Evolutionary conservation across 2,888 invertebrate genomes (phyloP), one percentile per base, ranked within the genome.

Genomic region (Scrobipalpa costella): DNA sequence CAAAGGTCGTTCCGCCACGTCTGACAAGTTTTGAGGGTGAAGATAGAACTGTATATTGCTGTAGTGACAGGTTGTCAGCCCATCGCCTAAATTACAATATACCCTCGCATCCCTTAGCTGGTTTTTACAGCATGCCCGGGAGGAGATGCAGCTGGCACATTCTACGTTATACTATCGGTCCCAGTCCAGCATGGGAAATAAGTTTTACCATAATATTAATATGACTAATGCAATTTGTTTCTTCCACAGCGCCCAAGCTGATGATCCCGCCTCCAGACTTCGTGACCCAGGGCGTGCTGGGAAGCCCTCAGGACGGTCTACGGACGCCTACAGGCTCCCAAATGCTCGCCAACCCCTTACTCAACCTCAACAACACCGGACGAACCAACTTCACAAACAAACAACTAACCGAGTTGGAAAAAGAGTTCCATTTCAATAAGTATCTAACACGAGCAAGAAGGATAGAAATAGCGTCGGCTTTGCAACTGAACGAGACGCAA

Each of bases 321-420:
- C 91, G 93, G 21, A 92, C 93, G 2, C 90, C 89, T 3, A 90
- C 90, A 17, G 87, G 92, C 70, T 86, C 88, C 61, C 85, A 91
- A 71, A 83, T 92, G 79, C 78, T 92, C 5, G 80, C 83, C 71
- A 91, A 88, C 78, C 90, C 91, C 0, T 85, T 92, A 64, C 87
- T 91, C 62, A 90, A 88, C 80, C 82, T 90, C 70, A 97, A 96
- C 91, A 96, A 96, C 90, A 97, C 97, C 13, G 98, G 98, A 40
- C 93, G 99, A 63, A 99, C 99, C 47, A 99, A 99, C 92, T 99
- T 99, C 92, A 99, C 99, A 72, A 99, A 99, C 90, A 99, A 99
- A 88, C 99, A 99, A 86, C 94, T 99, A 69, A 99, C 99, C 1
- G 99, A 99, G 88, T 93, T 99, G 71, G 99, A 99, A 86, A 99